Evolutionary conservation across 1,140 invertebrate species (phyloP), one percentile per base, ranked within the genome.

Genomic region (Formica exsecta): DNA sequence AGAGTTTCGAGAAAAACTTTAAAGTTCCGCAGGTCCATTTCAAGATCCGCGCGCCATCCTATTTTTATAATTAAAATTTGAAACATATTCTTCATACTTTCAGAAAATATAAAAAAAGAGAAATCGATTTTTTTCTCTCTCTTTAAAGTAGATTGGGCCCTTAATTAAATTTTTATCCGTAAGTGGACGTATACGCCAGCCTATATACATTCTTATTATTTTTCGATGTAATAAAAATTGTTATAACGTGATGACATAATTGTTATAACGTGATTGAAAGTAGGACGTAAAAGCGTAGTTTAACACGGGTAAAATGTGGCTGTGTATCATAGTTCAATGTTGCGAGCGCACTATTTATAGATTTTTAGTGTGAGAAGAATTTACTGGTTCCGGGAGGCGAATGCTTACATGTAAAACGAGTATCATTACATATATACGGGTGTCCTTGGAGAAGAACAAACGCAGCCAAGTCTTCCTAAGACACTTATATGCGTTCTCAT

Each of bases 321-420:
- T 83, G 68, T 83, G 68, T 48, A 73, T 83, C 48, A 83, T 83
- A 83, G 54, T 83, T 61, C 19, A 38, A 83, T 7, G 79, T 83
- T 38, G 16, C 48, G 68, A 36, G 38, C 54, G 29, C 29, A 83
- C 68, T 83, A 83, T 83, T 83, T 83, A 74, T 83, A 83, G 79
- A 83, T 22, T 19, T 29, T 8, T 59, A 38, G 68, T 6, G 44
- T 2, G 65, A 57, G 51, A 54, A 70, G 68, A 59, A 38, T 81
- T 81, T 44, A 61, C 41, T 59, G 19, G 51, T 73, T 81, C 79
- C 38, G 66, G 25, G 25, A 81, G 38, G 71, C 64, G 32, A 54
- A 57, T 38, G 76, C 38, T 71, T 61, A 61, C 22, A 16, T 44
- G 38, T 48, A 29, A 66, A 54, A 66, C 36, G 38, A 32, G 25